A percentile compares a stretch with the other conserved stretches of the same genome.
Evolutionary conservation across 2,888 invertebrate genomes (phyloP).

Genomic region (Macaria notata): DNA sequence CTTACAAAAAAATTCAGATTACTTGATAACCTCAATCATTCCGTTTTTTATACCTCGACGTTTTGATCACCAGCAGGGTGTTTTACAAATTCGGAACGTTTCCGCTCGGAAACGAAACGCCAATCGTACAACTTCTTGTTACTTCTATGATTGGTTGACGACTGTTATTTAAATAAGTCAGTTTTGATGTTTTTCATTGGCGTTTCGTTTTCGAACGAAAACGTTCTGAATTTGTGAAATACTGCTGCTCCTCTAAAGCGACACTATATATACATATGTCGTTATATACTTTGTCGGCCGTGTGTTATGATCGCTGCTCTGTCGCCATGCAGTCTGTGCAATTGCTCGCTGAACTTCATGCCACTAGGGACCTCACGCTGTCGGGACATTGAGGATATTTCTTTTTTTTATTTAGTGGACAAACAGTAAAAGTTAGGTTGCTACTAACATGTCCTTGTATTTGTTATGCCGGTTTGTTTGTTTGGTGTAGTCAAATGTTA

Average conservation of each 20-base stretch:
- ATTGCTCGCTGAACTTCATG: constrained; percentile 13
- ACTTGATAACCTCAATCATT: not conserved
- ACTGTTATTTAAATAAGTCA: too few species aligned
- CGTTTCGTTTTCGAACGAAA: too few species aligned
- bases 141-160: too few species aligned
- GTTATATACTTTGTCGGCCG: not conserved
- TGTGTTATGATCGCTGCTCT: not conserved
- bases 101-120: too few species aligned
- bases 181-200: too few species aligned
- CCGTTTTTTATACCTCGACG: too few species aligned
- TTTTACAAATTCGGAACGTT: too few species aligned
- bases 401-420: not conserved
- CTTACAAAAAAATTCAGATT: too few species aligned
- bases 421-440: not conserved
- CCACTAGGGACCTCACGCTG: not conserved
- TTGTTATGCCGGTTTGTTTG: too few species aligned
- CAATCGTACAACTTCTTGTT: too few species aligned
- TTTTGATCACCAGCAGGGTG: too few species aligned
- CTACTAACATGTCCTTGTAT: too few species aligned
- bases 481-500: not conserved
- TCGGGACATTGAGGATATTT: not conserved
- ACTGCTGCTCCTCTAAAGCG: not conserved
- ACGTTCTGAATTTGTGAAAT: not conserved
- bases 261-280: not conserved
- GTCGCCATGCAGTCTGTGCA: constrained; percentile 32